Conservation (phyloP, 2,113 vertebrate genomes). For the Sarotherodon lohbergeri region DNA sequence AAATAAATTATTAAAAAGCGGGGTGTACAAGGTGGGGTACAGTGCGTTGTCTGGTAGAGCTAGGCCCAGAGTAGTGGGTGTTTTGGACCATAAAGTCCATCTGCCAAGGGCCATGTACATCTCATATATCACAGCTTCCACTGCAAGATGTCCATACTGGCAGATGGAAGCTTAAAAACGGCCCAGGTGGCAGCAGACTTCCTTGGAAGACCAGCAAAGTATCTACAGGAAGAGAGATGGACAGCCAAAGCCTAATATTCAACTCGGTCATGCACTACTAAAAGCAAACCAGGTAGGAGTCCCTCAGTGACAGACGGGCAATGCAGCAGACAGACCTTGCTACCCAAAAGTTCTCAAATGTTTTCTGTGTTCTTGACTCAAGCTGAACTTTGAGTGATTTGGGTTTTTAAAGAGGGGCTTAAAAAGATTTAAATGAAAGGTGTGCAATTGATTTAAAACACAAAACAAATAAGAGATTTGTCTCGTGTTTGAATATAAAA, state of each 20-base stretch:
- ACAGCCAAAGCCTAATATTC: neutral
- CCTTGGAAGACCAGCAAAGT: neutral
- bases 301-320: neutral
- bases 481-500: neutral
- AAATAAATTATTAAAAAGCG: rapidly evolving
- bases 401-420: neutral
- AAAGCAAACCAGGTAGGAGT: neutral
- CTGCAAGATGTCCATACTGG: neutral
- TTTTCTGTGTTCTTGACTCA: neutral
- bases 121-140: neutral
- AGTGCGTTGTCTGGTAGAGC: neutral
- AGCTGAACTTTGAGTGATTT: neutral
- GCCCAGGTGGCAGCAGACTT: neutral
- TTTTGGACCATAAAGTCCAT: neutral
- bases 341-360: neutral
- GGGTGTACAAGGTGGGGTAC: neutral
- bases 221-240: neutral
- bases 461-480: neutral
- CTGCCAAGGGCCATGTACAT: neutral
- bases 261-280: neutral
- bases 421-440: neutral
- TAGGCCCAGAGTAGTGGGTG: neutral
- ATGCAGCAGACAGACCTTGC: neutral
- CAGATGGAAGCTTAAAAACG: neutral
- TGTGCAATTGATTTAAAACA: neutral